Evolutionary conservation across 2,797 vertebrate species (phyloP).

Genomic region (Argya squamiceps): DNA sequence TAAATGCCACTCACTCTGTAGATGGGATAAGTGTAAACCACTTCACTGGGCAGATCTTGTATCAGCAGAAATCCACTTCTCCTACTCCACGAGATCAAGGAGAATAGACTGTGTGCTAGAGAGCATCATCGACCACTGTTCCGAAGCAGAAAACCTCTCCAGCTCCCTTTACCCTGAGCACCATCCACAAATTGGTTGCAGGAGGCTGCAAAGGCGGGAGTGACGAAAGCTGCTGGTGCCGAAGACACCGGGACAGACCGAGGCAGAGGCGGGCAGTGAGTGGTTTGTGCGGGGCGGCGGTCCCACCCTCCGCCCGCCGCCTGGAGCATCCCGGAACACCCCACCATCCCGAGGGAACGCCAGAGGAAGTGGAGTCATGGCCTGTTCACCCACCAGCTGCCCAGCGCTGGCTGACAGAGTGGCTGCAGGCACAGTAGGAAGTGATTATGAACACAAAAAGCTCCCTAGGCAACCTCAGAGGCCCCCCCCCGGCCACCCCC

Average conservation of each 20-base stretch:
- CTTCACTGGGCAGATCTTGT: neutral
- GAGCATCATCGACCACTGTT: accelerated
- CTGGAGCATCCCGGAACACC: neutral
- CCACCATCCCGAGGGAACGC: accelerated
- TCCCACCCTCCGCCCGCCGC: accelerated
- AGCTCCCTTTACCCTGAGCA: neutral
- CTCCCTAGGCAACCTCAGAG: neutral
- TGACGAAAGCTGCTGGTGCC: neutral
- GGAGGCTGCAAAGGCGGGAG: neutral
- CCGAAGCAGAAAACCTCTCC: accelerated
- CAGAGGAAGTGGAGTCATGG: neutral
- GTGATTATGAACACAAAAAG: neutral
- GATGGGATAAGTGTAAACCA: neutral
- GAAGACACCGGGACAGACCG: accelerated
- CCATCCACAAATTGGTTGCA: neutral
- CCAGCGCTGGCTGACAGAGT: neutral
- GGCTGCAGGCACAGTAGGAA: neutral
- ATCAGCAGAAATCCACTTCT: neutral
- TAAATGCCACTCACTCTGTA: neutral
- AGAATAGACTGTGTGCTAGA: neutral
- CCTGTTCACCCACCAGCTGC: neutral
- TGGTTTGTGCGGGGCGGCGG: neutral
- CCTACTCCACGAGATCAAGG: neutral
- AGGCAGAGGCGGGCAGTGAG: neutral
- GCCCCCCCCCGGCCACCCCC: neutral